A percentile compares a stretch with the other conserved stretches of the same genome.
Evolutionary conservation across 2,888 invertebrate genomes (phyloP).

Genomic region (Drosophila kanekoi): DNA sequence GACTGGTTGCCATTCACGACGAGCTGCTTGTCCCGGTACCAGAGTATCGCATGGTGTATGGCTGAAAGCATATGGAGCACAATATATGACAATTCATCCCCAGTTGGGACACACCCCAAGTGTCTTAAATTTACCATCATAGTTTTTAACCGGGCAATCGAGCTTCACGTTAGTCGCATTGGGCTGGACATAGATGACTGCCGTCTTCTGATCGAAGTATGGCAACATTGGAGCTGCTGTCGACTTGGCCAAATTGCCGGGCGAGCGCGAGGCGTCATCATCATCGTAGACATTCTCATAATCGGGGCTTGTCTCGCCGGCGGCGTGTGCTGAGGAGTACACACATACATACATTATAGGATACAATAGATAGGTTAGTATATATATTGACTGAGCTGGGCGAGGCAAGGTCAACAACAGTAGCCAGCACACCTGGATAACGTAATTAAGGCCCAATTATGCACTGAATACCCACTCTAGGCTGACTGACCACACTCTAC

Average conservation of each 20-base stretch:
- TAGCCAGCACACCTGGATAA: conserved; percentile 27
- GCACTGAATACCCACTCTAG: conserved; percentile 63
- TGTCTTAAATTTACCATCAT: conserved; percentile 38
- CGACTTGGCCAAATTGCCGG: conserved; percentile 57
- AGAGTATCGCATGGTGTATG: conserved; percentile 51
- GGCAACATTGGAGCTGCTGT: conserved; percentile 42
- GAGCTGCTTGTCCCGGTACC: conserved; percentile 45
- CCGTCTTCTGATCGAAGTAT: conserved; percentile 53
- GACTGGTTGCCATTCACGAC: conserved; percentile 36
- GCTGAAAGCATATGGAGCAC: conserved; percentile 25
- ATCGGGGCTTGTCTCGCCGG: conserved; percentile 20
- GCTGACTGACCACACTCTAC: conserved; percentile 17
- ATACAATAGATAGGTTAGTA: not conserved
- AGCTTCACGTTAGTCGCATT: conserved; percentile 49
- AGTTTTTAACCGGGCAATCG: conserved; percentile 67
- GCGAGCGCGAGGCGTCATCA: conserved; percentile 46
- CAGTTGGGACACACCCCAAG: not conserved
- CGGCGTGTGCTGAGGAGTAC: conserved; percentile 17
- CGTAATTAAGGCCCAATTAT: conserved; percentile 67
- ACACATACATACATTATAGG: not conserved
- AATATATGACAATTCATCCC: not conserved
- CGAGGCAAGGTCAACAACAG: conserved; percentile 53
- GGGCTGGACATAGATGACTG: conserved; percentile 31
- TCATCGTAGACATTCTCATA: conserved; percentile 46
- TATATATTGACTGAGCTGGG: conserved; percentile 22